Percentiles rank a stretch among this genome's conserved stretches.
These are phyloP conservation scores for Neopipo cinnamomea DNA, from an alignment of 2,113 vertebrate species.

Conservation along the genomic window DNA sequence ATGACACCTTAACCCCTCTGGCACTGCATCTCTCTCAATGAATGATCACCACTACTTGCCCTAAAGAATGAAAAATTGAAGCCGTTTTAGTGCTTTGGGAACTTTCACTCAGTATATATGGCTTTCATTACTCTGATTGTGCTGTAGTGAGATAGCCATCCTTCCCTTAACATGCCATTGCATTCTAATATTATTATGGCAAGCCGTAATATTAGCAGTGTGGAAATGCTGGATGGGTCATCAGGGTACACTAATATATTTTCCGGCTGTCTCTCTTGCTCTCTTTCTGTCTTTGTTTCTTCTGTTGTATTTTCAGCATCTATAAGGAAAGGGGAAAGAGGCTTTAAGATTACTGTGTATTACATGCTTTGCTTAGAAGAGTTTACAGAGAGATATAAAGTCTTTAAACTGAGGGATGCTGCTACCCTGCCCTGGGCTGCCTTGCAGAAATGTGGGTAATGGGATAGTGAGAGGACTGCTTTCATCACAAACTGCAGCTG, in stretches of 20 bases:
- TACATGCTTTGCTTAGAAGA: neutral
- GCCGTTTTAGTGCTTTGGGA: neutral
- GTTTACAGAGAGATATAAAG: neutral
- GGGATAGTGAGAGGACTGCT: accelerated
- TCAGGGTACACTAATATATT: neutral
- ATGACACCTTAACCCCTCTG: neutral
- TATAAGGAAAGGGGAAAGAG: neutral
- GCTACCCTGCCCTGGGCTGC: neutral
- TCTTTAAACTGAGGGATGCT: neutral
- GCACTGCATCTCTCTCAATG: neutral
- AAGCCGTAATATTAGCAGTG: neutral
- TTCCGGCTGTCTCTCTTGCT: neutral
- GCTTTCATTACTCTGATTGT: neutral
- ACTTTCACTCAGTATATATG: neutral
- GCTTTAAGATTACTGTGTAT: neutral
- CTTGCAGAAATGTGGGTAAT: neutral
- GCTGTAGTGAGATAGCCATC: neutral
- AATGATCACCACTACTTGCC: neutral
- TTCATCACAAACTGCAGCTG: neutral
- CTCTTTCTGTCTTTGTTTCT: neutral
- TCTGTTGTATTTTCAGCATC: neutral
- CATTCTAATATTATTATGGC: neutral
- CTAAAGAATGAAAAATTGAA: neutral
- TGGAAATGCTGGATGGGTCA: neutral
- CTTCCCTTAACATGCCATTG: neutral